Evolutionary conservation across 2,113 vertebrate genomes (phyloP).

Genomic region (Dromaius novaehollandiae): DNA sequence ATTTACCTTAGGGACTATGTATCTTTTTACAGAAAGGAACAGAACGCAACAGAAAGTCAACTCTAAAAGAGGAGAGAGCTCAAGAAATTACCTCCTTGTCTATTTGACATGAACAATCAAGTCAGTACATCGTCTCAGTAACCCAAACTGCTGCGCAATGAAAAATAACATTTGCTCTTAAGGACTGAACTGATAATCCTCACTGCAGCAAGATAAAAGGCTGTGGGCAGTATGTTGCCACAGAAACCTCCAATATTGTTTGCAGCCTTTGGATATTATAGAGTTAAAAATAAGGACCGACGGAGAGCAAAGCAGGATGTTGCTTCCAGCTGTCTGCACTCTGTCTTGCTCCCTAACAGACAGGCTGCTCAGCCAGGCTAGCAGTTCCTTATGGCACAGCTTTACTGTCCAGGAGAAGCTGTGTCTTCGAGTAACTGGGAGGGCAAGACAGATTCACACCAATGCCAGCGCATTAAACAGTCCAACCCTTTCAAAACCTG

Average conservation of each 20-base stretch:
- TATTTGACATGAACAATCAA: accelerated
- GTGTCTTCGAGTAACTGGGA: not conserved
- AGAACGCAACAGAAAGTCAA: not conserved
- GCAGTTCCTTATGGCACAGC: not conserved
- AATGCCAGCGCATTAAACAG: accelerated
- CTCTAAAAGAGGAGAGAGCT: not conserved
- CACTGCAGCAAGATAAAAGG: accelerated
- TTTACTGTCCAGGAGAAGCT: not conserved
- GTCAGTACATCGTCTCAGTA: not conserved
- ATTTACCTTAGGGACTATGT: accelerated
- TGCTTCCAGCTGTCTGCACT: not conserved
- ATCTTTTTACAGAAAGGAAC: not conserved
- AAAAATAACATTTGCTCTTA: not conserved
- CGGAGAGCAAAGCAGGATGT: not conserved
- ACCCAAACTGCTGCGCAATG: accelerated
- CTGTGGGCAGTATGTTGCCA: not conserved
- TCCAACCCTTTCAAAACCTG: not conserved
- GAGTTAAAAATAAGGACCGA: not conserved
- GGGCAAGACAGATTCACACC: not conserved
- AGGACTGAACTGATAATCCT: not conserved
- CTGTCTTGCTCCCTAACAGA: not conserved
- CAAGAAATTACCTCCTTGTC: not conserved
- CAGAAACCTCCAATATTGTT: not conserved
- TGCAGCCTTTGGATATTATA: not conserved
- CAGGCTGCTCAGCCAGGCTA: not conserved